Percentiles rank a stretch among this genome's conserved stretches.
phyloP scores from a whole-genome alignment of 2,797 vertebrate genomes.

The Melanotaenia boesemani region DNA sequence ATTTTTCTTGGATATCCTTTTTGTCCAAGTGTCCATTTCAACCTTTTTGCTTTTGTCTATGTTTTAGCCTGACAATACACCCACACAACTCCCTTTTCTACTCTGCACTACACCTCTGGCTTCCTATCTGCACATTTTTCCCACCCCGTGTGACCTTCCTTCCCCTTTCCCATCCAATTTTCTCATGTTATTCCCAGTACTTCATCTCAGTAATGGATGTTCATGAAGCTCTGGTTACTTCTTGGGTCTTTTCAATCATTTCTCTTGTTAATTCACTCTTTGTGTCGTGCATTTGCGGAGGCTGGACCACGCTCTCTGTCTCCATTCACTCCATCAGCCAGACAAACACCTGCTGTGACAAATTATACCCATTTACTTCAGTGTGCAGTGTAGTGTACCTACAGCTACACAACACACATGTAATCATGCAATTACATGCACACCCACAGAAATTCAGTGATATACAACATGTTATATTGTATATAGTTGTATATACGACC shows the following conservation, averaged over 20 bases:
- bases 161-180: conserved; percentile 29
- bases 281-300: conserved; percentile 33
- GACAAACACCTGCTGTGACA: conserved; percentile 48
- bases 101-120: conserved; percentile 19
- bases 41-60: conserved; percentile 29
- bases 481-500: background rate
- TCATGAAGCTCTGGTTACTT: conserved; percentile 63
- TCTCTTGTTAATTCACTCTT: conserved; percentile 53
- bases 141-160: conserved; percentile 34
- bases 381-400: conserved; percentile 16
- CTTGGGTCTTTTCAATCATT: conserved; percentile 61
- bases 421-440: background rate
- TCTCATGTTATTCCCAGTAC: conserved; percentile 46
- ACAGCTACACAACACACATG: conserved; percentile 17
- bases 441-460: background rate
- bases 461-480: background rate
- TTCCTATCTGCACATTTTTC: conserved; percentile 21
- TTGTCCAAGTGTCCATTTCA: conserved; percentile 20
- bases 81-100: conserved; percentile 14
- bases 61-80: conserved; percentile 44
- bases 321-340: conserved; percentile 62
- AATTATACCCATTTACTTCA: conserved; percentile 60
- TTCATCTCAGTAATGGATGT: conserved; percentile 67
- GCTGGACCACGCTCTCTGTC: conserved; percentile 39
- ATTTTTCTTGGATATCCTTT: conserved; percentile 21